Base-by-base conservation (phyloP, 2,113 vertebrate species). In the Brachypodius melanocephalos region DNA sequence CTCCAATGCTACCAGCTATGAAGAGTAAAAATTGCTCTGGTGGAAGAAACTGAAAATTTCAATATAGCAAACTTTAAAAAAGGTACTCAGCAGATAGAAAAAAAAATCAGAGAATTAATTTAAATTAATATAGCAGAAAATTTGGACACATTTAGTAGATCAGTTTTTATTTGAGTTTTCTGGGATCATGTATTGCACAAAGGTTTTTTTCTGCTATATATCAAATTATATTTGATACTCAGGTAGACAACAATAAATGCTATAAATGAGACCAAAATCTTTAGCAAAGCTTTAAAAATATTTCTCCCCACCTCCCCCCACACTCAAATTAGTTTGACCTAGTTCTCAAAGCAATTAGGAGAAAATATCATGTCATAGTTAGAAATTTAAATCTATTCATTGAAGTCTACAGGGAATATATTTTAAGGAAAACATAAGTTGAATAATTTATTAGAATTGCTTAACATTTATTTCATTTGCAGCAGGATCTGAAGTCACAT, bases 261-360 rank as follows among this genome's bases (percentile, higher is more conserved):
- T 48, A 10, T 55, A 67, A 65, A 65, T 65, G 6, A 68, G 40
- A 61, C 9, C 3, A 84, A 52, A 92, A 57, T 69, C 3, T 48
- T 88, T 36, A 82, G 8, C 7, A 59, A 59, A 75, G 19, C 4
- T 26, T 63, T 26, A 25, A 78, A 67, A 54, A 36, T 32, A 14
- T 31, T 26, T 29, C 2, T 20, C 31, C 6, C 4, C 8, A 11
- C 6, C 11, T 1, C 7, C 9, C 3, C 9, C 4, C 15, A 38
- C 38, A 38, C 6, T 4, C 14, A 14, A 21, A 71, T 22, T 66
- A 54, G 31, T 85, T 90, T 82, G 28, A 59, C 38, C 55, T 87
- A 38, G 20, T 87, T 76, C 40, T 92, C 38, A 62, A 87, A 74
- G 42, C 62, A 82, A 51, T 9, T 24, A 68, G 18, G 28, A 40